phyloP scores from a whole-genome alignment of 2,797 vertebrate species.

The Mus caroli region DNA sequence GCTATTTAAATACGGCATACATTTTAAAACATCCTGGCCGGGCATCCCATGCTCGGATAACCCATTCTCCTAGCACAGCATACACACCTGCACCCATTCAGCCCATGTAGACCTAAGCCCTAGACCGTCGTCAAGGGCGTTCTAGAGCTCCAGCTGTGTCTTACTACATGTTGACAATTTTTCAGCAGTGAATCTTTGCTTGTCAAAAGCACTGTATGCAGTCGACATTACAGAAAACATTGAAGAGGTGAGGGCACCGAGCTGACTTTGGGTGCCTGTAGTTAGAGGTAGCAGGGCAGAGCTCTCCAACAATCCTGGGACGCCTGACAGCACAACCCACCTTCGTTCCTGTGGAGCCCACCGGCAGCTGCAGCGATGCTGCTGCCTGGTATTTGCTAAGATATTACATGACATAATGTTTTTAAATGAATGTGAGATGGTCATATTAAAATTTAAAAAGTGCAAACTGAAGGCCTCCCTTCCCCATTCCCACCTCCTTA shows the following conservation, averaged over 20 bases:
- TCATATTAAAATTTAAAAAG: neutral
- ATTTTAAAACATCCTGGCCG: neutral
- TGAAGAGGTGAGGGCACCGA: neutral
- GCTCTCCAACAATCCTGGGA: neutral
- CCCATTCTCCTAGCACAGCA: neutral
- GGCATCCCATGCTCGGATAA: neutral
- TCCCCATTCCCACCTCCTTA: neutral
- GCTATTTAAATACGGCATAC: neutral
- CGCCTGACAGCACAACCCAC: neutral
- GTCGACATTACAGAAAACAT: neutral
- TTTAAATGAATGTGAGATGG: neutral
- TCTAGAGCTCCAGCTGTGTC: neutral
- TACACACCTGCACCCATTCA: neutral
- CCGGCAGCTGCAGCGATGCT: too few species aligned
- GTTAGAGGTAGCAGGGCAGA: constrained; percentile 4
- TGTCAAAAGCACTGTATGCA: neutral
- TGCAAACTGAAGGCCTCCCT: neutral
- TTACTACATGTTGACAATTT: neutral
- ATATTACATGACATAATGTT: neutral
- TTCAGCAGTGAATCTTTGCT: neutral
- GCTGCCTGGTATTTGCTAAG: neutral
- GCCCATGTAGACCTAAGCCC: neutral
- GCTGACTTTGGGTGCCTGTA: neutral
- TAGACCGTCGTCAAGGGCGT: neutral
- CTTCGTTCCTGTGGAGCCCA: neutral